phyloP scores from a whole-genome alignment of 2,888 invertebrate species.

The Nycteola revayana region DNA sequence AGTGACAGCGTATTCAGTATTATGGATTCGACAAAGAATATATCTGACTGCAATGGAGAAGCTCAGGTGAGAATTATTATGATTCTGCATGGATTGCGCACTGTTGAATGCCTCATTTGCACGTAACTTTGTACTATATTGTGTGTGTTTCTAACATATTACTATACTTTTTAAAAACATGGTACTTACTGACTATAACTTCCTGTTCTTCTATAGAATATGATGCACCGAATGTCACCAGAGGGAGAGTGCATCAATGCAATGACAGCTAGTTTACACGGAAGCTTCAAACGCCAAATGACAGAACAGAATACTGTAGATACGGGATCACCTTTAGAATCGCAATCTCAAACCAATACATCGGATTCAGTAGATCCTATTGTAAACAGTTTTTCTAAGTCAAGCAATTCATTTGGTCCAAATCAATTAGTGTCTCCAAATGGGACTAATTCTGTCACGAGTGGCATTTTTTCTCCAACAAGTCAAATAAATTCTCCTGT shows the following conservation, averaged over 20 bases:
- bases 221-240: conserved; percentile 86
- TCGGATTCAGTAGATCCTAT: conserved; percentile 66
- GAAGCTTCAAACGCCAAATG: conserved; percentile 83
- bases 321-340: conserved; percentile 66
- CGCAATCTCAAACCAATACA: conserved; percentile 66
- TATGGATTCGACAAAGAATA: conserved; percentile 56
- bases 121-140: conserved; percentile 28
- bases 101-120: conserved; percentile 36
- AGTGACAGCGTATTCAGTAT: conserved; percentile 61
- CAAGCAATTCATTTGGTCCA: conserved; percentile 61
- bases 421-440: conserved; percentile 76
- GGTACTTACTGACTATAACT: conserved; percentile 47
- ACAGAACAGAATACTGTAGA: conserved; percentile 68
- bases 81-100: conserved; percentile 47
- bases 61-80: conserved; percentile 61
- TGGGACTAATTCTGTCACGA: conserved; percentile 76
- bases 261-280: conserved; percentile 85
- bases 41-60: conserved; percentile 62
- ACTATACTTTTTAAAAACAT: conserved; percentile 28
- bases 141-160: conserved; percentile 42
- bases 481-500: conserved; percentile 80
- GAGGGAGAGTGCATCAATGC: conserved; percentile 84
- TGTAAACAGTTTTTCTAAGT: conserved; percentile 66
- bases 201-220: conserved; percentile 81
- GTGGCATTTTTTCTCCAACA: conserved; percentile 78